Base-by-base conservation (phyloP, 1,140 invertebrate species). In the Fopius arisanus region DNA sequence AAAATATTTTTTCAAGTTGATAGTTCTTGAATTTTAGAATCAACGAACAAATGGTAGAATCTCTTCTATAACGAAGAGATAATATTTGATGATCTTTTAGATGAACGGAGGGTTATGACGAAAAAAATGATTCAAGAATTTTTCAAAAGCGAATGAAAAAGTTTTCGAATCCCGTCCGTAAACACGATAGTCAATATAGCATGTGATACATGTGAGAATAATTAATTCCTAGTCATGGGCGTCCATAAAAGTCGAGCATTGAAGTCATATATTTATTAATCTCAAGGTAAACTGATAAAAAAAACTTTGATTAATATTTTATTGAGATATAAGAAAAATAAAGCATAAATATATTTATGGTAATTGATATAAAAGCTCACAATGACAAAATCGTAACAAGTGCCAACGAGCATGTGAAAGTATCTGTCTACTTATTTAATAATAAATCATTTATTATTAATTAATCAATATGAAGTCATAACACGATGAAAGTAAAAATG, bases 141-240 rank as follows among this genome's bases (percentile, higher is more conserved):
- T 41, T 41, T 19, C 23, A 65, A 74, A 62, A 82, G 73, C 77
- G 78, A 84, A 80, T 70, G 79, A 75, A 75, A 72, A 70, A 59
- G 28, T 31, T 54, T 67, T 67, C 70, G 63, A 82, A 77, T 83
- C 80, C 79, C 79, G 84, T 82, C 82, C 77, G 80, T 63, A 84
- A 75, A 85, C 78, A 81, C 78, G 84, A 88, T 88, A 88, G 87
- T 88, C 86, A 88, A 88, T 88, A 88, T 88, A 87, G 87, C 79
- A 87, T 88, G 86, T 88, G 86, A 88, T 88, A 88, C 77, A 80
- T 86, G 80, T 84, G 78, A 86, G 78, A 65, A 65, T 65, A 65
- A 80, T 86, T 68, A 40, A 68, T 83, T 83, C 80, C 80, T 84
- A 85, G 81, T 87, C 82, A 81, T 85, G 83, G 76, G 79, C 74